These are phyloP conservation scores for Carterocephalus palaemon DNA, from an alignment of 2,888 invertebrate species.

Conservation along the genomic window DNA sequence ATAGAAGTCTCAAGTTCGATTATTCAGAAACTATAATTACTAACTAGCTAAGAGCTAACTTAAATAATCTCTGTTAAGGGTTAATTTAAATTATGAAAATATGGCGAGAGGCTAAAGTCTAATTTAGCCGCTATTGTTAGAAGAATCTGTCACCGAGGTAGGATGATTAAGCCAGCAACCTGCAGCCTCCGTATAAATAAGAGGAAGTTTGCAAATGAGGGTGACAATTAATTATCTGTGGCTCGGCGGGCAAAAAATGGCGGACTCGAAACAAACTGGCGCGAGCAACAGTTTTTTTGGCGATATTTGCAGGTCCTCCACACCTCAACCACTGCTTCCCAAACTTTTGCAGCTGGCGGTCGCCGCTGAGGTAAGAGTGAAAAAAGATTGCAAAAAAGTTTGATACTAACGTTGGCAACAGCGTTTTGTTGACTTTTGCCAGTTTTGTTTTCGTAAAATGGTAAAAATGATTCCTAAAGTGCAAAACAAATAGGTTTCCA, in stretches of 20 bases:
- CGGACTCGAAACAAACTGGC: constrained; percentile 40
- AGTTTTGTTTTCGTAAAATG: too few relatives aligned
- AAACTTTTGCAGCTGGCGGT: constrained; percentile 19
- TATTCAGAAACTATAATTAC: too few relatives aligned
- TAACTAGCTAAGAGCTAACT: too few relatives aligned
- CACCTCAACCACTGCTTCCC: constrained; percentile 17
- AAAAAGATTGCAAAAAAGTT: constrained; percentile 14
- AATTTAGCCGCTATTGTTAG: constrained; percentile 19
- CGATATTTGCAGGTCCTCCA: constrained; percentile 22
- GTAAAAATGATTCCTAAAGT: too few relatives aligned
- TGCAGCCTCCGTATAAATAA: constrained; percentile 21
- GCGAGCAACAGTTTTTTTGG: constrained; percentile 30
- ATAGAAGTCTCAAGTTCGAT: too few relatives aligned
- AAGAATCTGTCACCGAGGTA: constrained; percentile 20
- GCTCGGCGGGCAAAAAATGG: constrained; percentile 42
- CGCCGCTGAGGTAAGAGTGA: constrained; percentile 15
- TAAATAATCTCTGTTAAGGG: too few relatives aligned
- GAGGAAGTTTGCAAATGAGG: constrained; percentile 43
- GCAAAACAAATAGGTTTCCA: too few relatives aligned
- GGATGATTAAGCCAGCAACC: constrained; percentile 19
- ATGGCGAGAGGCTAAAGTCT: constrained; percentile 3
- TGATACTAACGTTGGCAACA: constrained; percentile 9
- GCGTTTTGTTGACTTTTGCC: not conserved
- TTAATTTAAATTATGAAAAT: not conserved
- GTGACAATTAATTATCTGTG: constrained; percentile 54